phyloP scores from a whole-genome alignment of 2,113 vertebrate species.

The Oxyruncus cristatus region DNA sequence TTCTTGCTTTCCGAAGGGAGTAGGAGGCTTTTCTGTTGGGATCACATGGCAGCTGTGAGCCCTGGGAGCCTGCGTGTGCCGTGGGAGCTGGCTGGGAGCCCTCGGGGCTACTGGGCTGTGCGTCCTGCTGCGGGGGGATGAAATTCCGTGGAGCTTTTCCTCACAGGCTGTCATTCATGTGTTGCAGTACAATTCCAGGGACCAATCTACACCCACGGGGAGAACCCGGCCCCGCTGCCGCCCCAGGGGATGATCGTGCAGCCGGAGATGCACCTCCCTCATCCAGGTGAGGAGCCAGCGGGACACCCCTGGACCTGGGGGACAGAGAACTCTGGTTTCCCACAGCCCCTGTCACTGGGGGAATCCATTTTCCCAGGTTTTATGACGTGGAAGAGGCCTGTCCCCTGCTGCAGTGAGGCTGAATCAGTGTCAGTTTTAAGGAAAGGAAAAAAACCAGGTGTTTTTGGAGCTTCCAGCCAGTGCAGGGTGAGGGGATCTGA shows the following conservation, averaged over 20 bases:
- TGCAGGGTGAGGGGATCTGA: neutral
- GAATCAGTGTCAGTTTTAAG: neutral
- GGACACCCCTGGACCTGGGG: neutral
- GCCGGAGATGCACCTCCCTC: slow-evolving; percentile 95
- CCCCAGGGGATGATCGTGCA: slow-evolving; percentile 97
- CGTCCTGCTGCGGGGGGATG: neutral
- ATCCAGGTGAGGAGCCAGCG: slow-evolving; percentile 75
- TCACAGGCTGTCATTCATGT: neutral
- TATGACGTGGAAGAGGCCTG: neutral
- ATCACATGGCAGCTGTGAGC: neutral
- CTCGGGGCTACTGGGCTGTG: neutral
- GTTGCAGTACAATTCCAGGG: slow-evolving; percentile 93
- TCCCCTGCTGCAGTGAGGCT: neutral
- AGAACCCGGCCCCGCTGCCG: slow-evolving; percentile 87
- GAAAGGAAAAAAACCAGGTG: accelerated
- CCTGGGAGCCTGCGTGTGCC: neutral
- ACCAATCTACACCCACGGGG: slow-evolving; percentile 94
- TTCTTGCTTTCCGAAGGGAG: neutral
- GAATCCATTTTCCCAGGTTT: neutral
- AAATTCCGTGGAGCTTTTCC: neutral
- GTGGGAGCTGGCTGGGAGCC: neutral
- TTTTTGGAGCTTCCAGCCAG: neutral
- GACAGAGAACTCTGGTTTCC: neutral
- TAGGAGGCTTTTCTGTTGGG: neutral
- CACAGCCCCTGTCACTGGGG: accelerated